These are phyloP conservation scores for Drosophila pachea DNA, from an alignment of 1,140 invertebrate genomes.

Conservation along the genomic window DNA sequence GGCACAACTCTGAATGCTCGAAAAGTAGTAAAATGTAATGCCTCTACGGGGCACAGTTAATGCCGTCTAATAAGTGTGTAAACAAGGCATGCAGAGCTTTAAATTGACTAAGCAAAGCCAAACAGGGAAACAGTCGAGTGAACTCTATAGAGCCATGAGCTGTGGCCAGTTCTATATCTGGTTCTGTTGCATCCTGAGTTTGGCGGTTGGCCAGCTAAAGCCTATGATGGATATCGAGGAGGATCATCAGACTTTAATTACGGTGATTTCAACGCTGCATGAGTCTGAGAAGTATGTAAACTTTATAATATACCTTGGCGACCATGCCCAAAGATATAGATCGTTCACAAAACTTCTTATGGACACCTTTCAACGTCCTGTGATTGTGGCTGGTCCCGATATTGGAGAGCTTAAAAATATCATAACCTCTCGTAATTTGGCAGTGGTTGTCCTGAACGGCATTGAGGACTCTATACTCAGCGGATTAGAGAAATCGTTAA, in stretches of 20 bases:
- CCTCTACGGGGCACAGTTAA: background rate
- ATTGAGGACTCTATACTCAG: background rate
- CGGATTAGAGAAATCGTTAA: background rate
- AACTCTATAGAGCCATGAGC: constrained; percentile 6
- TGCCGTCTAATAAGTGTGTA: constrained; percentile 13
- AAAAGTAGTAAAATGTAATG: background rate
- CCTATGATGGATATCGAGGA: background rate
- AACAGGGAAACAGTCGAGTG: background rate
- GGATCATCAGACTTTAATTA: background rate
- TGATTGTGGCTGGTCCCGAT: background rate
- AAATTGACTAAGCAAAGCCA: background rate
- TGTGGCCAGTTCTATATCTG: background rate
- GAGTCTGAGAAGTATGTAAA: background rate
- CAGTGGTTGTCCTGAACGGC: background rate
- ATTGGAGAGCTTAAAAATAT: background rate
- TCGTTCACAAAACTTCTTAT: background rate
- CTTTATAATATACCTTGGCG: background rate
- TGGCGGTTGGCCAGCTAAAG: background rate
- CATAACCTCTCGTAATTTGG: background rate
- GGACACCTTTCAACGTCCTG: background rate
- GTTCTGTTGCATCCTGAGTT: constrained; percentile 4
- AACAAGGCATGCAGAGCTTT: constrained; percentile 6
- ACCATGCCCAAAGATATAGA: background rate
- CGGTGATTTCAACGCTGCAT: background rate
- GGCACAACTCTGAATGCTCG: background rate